Evolutionary conservation across 2,797 vertebrate species (phyloP).

Genomic region (Sebastiscus tertius): DNA sequence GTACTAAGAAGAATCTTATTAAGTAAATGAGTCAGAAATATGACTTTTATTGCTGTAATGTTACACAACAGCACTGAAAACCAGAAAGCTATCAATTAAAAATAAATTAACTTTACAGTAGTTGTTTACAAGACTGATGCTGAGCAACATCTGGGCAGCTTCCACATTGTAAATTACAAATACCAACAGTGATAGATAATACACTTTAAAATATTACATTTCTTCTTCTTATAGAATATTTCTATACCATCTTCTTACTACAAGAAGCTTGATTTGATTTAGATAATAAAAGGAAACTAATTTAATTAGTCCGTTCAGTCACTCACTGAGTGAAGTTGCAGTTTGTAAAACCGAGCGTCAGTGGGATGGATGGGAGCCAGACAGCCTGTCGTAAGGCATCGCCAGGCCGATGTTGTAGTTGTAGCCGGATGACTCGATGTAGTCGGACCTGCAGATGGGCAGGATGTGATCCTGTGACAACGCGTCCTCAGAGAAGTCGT

Average conservation of each 20-base stretch:
- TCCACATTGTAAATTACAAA: not conserved
- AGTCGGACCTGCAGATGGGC: slow-evolving; percentile 92
- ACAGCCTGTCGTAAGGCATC: slow-evolving; percentile 85
- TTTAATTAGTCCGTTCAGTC: not conserved
- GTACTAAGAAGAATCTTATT: not conserved
- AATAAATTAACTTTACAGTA: not conserved
- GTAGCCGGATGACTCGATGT: slow-evolving; percentile 80
- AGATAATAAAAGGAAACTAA: not conserved
- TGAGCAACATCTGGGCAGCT: not conserved
- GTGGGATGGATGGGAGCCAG: slow-evolving; percentile 47
- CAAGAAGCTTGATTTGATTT: not conserved
- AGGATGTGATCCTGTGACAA: slow-evolving; percentile 85
- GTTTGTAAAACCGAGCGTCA: slow-evolving; percentile 32
- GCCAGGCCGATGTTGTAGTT: slow-evolving; percentile 92
- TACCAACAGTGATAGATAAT: not conserved
- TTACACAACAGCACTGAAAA: not conserved
- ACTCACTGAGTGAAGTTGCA: not conserved
- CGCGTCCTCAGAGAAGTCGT: slow-evolving; percentile 90
- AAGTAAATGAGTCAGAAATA: slow-evolving; percentile 6
- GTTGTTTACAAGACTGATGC: not conserved
- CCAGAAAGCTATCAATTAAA: not conserved
- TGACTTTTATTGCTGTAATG: slow-evolving; percentile 9
- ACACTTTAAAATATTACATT: not conserved
- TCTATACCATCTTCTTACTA: not conserved
- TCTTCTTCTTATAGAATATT: not conserved